These are phyloP conservation scores for Sycophila texana DNA, from an alignment of 2,888 invertebrate species.

Conservation along the genomic window DNA sequence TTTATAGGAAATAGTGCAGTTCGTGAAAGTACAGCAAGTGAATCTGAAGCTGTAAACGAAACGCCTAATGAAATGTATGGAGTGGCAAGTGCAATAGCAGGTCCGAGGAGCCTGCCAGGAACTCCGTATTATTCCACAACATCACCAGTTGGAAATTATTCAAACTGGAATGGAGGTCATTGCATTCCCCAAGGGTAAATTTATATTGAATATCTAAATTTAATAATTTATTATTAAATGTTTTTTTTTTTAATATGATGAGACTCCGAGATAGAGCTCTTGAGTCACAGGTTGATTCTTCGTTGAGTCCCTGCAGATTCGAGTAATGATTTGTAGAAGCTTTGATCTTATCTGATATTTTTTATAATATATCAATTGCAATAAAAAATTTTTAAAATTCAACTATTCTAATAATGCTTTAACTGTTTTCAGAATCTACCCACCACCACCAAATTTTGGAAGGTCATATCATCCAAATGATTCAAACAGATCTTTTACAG, in stretches of 20 bases:
- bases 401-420: background rate
- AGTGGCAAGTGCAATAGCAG: conserved; percentile 68
- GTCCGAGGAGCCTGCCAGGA: conserved; percentile 71
- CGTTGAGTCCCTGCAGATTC: conserved; percentile 66
- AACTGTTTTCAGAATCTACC: conserved; percentile 31
- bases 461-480: conserved; percentile 66
- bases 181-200: conserved; percentile 65
- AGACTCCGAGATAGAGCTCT: conserved; percentile 69
- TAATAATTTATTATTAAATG: background rate
- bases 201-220: background rate
- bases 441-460: conserved; percentile 63
- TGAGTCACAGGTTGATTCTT: conserved; percentile 69
- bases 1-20: conserved; percentile 46
- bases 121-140: conserved; percentile 70
- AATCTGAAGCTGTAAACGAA: conserved; percentile 65
- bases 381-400: background rate
- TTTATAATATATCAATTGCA: background rate
- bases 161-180: conserved; percentile 69
- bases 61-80: conserved; percentile 72
- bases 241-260: conserved; percentile 36
- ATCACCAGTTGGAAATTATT: conserved; percentile 69
- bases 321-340: conserved; percentile 65
- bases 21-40: conserved; percentile 67
- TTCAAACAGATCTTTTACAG: conserved; percentile 68
- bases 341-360: conserved; percentile 73